Evolutionary conservation across 2,888 invertebrate genomes (phyloP).

Genomic region (Aphidius colemani): DNA sequence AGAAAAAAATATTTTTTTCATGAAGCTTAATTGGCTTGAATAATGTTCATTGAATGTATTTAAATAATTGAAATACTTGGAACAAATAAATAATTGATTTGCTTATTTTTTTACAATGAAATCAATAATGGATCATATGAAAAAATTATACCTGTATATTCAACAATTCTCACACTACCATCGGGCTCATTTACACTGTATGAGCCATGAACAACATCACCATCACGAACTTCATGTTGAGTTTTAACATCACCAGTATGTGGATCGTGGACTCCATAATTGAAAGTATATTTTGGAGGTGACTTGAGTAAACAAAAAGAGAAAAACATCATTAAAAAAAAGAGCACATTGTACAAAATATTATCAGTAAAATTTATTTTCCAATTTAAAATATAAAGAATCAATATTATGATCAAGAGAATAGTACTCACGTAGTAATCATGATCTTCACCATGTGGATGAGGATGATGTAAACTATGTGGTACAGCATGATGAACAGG

Average conservation of each 20-base stretch:
- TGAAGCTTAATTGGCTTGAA: too few species aligned
- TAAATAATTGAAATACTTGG: too few species aligned
- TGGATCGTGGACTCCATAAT: constrained; percentile 56
- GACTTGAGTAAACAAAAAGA: constrained; percentile 40
- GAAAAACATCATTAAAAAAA: background rate
- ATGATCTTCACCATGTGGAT: constrained; percentile 45
- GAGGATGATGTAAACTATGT: background rate
- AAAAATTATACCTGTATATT: constrained; percentile 40
- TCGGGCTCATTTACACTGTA: constrained; percentile 58
- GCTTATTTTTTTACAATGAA: too few species aligned
- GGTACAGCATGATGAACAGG: constrained; percentile 22
- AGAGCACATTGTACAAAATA: background rate
- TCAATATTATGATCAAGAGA: too few species aligned
- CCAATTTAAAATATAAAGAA: background rate
- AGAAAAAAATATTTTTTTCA: too few species aligned
- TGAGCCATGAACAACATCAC: constrained; percentile 57
- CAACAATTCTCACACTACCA: constrained; percentile 56
- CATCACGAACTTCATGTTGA: constrained; percentile 56
- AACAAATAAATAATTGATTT: too few species aligned
- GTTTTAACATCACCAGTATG: constrained; percentile 57
- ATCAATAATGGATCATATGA: too few species aligned
- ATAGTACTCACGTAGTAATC: constrained; percentile 55
- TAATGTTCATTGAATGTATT: too few species aligned
- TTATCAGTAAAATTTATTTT: background rate
- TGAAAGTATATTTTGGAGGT: constrained; percentile 55